Base-by-base conservation (phyloP, 1,140 invertebrate genomes). In the Phymorhynchus buccinoides region DNA sequence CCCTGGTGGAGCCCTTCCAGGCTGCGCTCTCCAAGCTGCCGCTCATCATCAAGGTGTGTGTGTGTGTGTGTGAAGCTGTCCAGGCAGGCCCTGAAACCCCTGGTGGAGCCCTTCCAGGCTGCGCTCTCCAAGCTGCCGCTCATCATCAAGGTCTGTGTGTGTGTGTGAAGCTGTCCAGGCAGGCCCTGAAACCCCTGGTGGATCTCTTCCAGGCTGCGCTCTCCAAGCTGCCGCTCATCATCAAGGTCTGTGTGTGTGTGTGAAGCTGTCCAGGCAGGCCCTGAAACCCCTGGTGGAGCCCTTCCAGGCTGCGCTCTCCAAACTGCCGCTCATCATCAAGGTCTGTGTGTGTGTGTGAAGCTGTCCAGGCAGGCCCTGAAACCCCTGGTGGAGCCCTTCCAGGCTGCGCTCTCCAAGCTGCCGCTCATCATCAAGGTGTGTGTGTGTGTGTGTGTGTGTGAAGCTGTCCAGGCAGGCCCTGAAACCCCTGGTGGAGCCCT, bases 11-110 rank as follows among this genome's bases (percentile, higher is more conserved):
- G 77, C 84, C 84, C 30, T 92, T 89, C 82, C 48, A 88, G 62
- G 81, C 85, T 42, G 89, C 91, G 12, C 86, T 93, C n/a, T 80
- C 90, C 77, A 27, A 89, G 32, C 85, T 93, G 7, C 89, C 89
- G 41, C 68, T 88, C 16, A 87, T 89, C 81, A 77, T 91, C 16
- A 88, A 89, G 88, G 89, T 89, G 32, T n/a, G n/a, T n/a, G n/a
- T n/a, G n/a, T n/a, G n/a, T n/a, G n/a, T n/a, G n/a, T n/a, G n/a
- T 91, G 82, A 89, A 90, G 86, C 84, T 92, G 16, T 80, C 80
- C n/a, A 84, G 81, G 44, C 75, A 86, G 22, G 84, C 88, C 9
- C 62, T 93, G 73, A 83, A 90, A 85, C 87, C 88, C 41, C 84
- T 91, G 1, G 80, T 91, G 22, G 85, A 88, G 77, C 84, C 84